Evolutionary conservation across 2,797 vertebrate genomes (phyloP).

Genomic region (Vespertilio murinus): DNA sequence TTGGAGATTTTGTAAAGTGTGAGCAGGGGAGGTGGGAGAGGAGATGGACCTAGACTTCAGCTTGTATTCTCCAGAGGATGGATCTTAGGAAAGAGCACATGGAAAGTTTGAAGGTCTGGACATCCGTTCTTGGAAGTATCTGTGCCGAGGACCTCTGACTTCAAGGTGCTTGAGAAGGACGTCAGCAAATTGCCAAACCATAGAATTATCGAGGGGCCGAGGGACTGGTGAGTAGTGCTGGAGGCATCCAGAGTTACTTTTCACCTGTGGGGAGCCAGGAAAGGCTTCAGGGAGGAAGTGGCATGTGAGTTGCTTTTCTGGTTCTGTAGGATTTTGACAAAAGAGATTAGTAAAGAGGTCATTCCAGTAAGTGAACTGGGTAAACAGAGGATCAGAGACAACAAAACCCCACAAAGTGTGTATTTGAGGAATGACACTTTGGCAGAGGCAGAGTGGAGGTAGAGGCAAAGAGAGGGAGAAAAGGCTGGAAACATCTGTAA

Average conservation of each 20-base stretch:
- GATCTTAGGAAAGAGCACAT: neutral
- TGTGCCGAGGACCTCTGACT: neutral
- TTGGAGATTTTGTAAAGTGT: neutral
- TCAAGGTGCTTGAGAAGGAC: neutral
- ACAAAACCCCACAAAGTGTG: neutral
- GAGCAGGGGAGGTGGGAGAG: neutral
- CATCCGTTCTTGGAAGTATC: neutral
- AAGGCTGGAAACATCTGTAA: neutral
- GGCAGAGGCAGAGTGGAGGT: neutral
- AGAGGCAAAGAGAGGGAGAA: neutral
- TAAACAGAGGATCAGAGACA: neutral
- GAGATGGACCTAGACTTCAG: neutral
- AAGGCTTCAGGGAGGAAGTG: neutral
- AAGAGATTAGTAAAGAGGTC: neutral
- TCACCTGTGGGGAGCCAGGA: neutral
- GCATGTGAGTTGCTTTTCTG: neutral
- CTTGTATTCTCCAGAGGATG: neutral
- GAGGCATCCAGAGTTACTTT: neutral
- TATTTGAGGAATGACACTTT: neutral
- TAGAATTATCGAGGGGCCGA: neutral
- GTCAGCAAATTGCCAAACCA: neutral
- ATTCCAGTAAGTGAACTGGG: neutral
- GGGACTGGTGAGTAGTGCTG: neutral
- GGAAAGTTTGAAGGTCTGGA: neutral
- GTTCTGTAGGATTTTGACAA: conserved; percentile 12